Base-by-base conservation (phyloP, 2,797 vertebrate species). In the Diplodus puntazzo region DNA sequence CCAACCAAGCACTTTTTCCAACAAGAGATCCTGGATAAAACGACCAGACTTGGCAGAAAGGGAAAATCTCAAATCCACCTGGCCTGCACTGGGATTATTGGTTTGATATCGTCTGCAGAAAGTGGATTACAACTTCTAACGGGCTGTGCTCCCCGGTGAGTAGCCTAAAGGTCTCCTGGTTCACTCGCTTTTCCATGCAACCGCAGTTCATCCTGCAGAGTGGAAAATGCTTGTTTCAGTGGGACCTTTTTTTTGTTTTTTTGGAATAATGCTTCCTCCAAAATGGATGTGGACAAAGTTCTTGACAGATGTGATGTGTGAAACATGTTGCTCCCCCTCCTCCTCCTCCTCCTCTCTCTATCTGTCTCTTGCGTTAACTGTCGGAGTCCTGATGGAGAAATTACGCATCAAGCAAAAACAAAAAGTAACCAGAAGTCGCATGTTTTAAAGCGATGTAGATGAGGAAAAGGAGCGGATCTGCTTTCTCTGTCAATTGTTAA, bases 21-120 rank as follows among this genome's bases (percentile, higher is more conserved):
- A 45, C 66, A 85, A 34, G 30, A 34, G 52, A 79, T 67, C 73
- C 64, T 30, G 82, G 85, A 90, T 84, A 79, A 87, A 80, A 52
- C 75, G 20, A 45, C 59, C 3, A 71, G 43, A 67, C 77, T 67
- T 63, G 46, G 60, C 18, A 49, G 75, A 48, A 80, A 82, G 18
- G 82, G 85, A 79, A 79, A 46, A 75, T 79, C 84, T 81, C 73
- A 54, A 87, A 79, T 77, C 82, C 79, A 87, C 81, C 89, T 90
- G 88, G 88, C 69, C 85, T 85, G 86, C 83, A 81, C 84, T 92
- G 92, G 94, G 87, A 94, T 95, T 95, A 89, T 69, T 92, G 82
- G 78, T 83, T 90, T 80, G 80, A 88, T 85, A 84, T 79, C 86
- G 81, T 80, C 92, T 86, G 65, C 85, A 85, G 80, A 91, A 83